Evolutionary conservation across 1,140 invertebrate species (phyloP), one percentile per base, ranked within the genome.

Genomic region (Littorina saxatilis): DNA sequence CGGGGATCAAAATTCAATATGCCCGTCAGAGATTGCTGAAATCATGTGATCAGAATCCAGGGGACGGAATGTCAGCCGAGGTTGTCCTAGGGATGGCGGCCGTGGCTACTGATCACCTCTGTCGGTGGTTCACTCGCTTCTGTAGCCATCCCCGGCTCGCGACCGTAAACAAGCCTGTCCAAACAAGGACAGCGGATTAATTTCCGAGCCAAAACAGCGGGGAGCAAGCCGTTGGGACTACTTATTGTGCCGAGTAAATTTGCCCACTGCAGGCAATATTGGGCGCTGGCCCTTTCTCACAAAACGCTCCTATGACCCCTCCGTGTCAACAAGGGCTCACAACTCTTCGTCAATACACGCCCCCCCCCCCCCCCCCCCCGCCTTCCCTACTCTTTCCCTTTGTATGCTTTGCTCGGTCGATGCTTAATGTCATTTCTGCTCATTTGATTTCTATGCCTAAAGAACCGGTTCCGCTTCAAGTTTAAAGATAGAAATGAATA

Each of bases 191-290:
- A n/a, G 35, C 70, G 40, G 70, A 73, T 73, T 43, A 27, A 61
- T 61, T 61, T 61, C 70, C 37, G 37, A 73, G 70, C 70, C 39
- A 40, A n/a, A 40, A 73, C n/a, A 39, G 29, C 40, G 29, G 70
- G n/a, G 32, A n/a, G 70, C 70, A n/a, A 27, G 37, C 37, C 70
- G 39, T 1, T 20, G 70, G 70, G 70, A 73, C 29, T 73, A 73
- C 70, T 73, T 43, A 73, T 73, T 73, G 35, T 73, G 70, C 70
- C 39, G 40, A 73, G 70, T 73, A 73, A 73, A 73, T 43, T 73
- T 73, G 70, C 39, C 70, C 40, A 40, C 70, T 73, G 70, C 70
- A 73, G 70, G 39, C 70, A 73, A 73, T 73, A 73, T 73, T 73
- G 35, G 70, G 40, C 39, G 37, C 70, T 61, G 58, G 9, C 58